Base-by-base conservation (phyloP, 2,797 vertebrate genomes). In the Oreochromis mossambicus region DNA sequence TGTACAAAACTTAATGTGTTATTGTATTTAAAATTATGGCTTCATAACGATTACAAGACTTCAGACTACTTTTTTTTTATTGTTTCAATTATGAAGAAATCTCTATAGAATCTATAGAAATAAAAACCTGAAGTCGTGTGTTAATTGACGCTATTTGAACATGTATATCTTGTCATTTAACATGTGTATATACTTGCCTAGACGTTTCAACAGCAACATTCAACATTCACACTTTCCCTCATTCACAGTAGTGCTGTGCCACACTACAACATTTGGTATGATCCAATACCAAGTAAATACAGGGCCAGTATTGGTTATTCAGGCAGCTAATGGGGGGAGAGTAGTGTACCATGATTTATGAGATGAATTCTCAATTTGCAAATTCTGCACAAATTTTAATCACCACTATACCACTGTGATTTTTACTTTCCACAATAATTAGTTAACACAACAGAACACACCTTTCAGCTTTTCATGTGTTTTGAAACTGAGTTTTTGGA, bases 11-110 rank as follows among this genome's bases (percentile, higher is more conserved):
- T 58, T 54, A 24, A 54, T 7, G 4, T 54, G 52, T 54, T 58
- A 32, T 58, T 58, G 3, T 58, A 58, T 58, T 58, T 34, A 19
- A 6, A 58, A 58, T 58, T 58, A 58, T 58, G 32, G 56, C 29
- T 58, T 58, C 29, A 0, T 0, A 58, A 34, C 15, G 4, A 58
- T 58, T 34, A 2, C 29, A 58, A 5, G 26, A 58, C 55, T 32
- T 32, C 5, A 58, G 29, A 0, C 56, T 34, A 34, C 0, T 19
- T 32, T 19, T 58, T 58, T 32, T 5, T 32, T 19, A 58, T 19
- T 58, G 0, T 58, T 34, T 58, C 15, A 58, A 58, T 34, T 58
- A n/a, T 51, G 19, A 58, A 11, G 8, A 34, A 58, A 34, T 58
- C 8, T 19, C 8, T 26, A 26, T 26, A 26, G 26, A 26, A 26